Conservation (phyloP, 2,797 vertebrate genomes). For the Sebastiscus tertius region DNA sequence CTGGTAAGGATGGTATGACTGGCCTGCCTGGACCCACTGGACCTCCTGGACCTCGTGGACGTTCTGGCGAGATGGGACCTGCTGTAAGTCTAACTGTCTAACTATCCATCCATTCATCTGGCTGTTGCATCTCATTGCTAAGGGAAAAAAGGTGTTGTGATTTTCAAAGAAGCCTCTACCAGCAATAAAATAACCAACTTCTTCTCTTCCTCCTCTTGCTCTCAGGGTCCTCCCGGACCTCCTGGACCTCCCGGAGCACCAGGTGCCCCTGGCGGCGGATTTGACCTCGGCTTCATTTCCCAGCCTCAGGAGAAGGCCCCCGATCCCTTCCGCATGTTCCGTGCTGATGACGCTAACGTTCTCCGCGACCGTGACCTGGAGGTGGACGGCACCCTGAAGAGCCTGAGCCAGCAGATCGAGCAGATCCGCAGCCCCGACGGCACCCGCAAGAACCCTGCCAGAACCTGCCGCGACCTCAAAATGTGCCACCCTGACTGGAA, state of each 20-base stretch:
- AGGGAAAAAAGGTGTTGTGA: background rate
- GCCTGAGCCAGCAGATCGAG: slow-evolving; percentile 98
- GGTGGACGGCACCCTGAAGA: slow-evolving; percentile 98
- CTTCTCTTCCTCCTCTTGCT: background rate
- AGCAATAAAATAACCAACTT: slow-evolving; percentile 12
- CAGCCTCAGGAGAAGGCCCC: slow-evolving; percentile 95
- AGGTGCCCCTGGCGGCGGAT: slow-evolving; percentile 92
- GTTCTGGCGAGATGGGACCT: slow-evolving; percentile 93
- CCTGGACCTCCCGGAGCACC: slow-evolving; percentile 93
- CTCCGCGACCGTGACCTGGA: slow-evolving; percentile 95
- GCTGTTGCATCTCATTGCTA: background rate
- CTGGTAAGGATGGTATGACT: slow-evolving; percentile 94
- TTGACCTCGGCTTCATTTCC: slow-evolving; percentile 93
- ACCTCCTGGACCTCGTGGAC: slow-evolving; percentile 95
- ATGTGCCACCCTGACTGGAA: slow-evolving; percentile 99
- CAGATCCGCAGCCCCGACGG: slow-evolving; percentile 98
- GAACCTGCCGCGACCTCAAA: slow-evolving; percentile 98
- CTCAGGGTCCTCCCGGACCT: slow-evolving; percentile 91
- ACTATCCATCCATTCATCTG: background rate
- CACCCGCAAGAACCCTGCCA: slow-evolving; percentile 97
- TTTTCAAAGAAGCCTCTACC: background rate
- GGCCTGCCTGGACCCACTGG: slow-evolving; percentile 96
- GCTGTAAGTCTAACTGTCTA: slow-evolving; percentile 84
- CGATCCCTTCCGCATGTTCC: slow-evolving; percentile 91
- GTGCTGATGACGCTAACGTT: slow-evolving; percentile 95